A percentile compares a stretch with the other conserved stretches of the same genome.
phyloP scores from a whole-genome alignment of 2,797 vertebrate genomes.

The Pipistrellus kuhlii region DNA sequence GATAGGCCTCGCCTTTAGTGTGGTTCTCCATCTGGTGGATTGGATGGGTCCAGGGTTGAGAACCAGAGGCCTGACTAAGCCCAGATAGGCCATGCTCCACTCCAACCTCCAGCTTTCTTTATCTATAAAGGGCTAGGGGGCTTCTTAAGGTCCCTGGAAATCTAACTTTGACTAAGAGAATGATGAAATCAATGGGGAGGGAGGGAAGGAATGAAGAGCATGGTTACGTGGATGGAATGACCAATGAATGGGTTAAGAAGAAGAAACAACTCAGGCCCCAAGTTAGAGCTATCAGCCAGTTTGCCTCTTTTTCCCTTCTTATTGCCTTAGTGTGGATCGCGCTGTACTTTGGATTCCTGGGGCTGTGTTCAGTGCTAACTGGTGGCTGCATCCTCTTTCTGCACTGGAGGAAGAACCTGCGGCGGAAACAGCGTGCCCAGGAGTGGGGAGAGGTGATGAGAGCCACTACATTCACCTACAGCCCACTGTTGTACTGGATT shows the following conservation, averaged over 20 bases:
- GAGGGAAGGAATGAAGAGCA: neutral
- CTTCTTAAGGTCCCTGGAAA: neutral
- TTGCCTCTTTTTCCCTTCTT: conserved; percentile 39
- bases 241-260: neutral
- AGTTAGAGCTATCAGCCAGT: neutral
- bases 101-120: neutral
- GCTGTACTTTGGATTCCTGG: conserved; percentile 81
- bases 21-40: neutral
- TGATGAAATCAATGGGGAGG: conserved; percentile 9
- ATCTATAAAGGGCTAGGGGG: conserved; percentile 5
- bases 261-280: neutral
- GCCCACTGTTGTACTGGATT: conserved; percentile 79
- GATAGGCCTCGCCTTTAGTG: neutral
- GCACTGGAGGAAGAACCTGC: conserved; percentile 82
- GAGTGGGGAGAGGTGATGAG: conserved; percentile 81
- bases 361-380: conserved; percentile 75
- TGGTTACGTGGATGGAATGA: neutral
- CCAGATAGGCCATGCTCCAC: neutral
- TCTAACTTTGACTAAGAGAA: conserved; percentile 34
- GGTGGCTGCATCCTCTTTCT: conserved; percentile 81
- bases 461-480: conserved; percentile 72
- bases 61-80: conserved; percentile 16
- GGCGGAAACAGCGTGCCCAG: conserved; percentile 70
- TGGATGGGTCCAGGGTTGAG: neutral
- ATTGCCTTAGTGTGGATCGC: conserved; percentile 76